Conservation (phyloP, 2,888 invertebrate genomes). For the Drosophila picticornis region DNA sequence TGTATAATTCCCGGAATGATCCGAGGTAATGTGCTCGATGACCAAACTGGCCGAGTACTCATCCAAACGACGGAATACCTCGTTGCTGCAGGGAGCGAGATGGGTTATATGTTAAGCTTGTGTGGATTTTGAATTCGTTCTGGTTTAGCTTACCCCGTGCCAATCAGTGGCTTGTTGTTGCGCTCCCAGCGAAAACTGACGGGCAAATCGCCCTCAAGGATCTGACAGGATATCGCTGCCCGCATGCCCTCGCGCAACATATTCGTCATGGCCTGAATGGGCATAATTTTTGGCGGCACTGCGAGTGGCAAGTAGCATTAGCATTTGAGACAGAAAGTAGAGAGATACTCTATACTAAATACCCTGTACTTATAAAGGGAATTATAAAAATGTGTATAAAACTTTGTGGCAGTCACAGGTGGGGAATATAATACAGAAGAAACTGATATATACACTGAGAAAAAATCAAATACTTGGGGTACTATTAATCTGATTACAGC, state of each 20-base stretch:
- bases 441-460: not conserved
- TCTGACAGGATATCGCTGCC: slow-evolving; percentile 95
- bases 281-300: slow-evolving; percentile 94
- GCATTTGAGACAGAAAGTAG: slow-evolving; percentile 16
- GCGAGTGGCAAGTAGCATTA: slow-evolving; percentile 54
- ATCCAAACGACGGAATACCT: slow-evolving; percentile 89
- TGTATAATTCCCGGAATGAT: slow-evolving; percentile 96
- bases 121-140: not conserved
- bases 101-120: not conserved
- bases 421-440: not conserved
- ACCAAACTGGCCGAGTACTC: slow-evolving; percentile 94
- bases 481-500: not conserved
- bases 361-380: not conserved
- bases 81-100: slow-evolving; percentile 80
- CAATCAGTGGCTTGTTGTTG: slow-evolving; percentile 91
- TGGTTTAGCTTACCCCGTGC: slow-evolving; percentile 86
- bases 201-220: slow-evolving; percentile 96
- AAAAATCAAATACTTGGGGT: too few relatives aligned
- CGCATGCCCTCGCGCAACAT: slow-evolving; percentile 93
- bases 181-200: slow-evolving; percentile 96
- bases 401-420: not conserved
- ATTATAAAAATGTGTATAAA: not conserved
- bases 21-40: slow-evolving; percentile 93
- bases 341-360: not conserved
- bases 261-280: slow-evolving; percentile 93